These are phyloP conservation scores for Tetrax tetrax DNA, from an alignment of 2,113 vertebrate species.

Conservation along the genomic window DNA sequence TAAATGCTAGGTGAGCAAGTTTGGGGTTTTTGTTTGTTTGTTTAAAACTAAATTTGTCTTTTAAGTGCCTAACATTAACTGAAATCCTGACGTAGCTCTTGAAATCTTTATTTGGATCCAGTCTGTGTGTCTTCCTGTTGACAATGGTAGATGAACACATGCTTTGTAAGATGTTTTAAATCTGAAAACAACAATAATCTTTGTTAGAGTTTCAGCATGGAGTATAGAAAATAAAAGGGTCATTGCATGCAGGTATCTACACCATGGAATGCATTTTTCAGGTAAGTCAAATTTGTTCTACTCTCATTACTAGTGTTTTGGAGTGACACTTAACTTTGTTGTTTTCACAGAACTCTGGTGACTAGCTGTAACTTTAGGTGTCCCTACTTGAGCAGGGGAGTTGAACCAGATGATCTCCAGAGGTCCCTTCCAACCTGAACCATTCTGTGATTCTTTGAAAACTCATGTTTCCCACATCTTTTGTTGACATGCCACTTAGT, in stretches of 20 bases:
- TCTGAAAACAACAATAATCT: not conserved
- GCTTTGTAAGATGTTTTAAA: not conserved
- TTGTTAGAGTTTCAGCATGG: not conserved
- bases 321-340: not conserved
- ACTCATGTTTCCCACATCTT: not conserved
- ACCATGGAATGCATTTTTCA: not conserved
- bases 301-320: not conserved
- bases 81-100: not conserved
- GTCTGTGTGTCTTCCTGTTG: not conserved
- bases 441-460: not conserved
- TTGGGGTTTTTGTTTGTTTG: not conserved
- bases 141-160: not conserved
- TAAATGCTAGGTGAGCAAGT: not conserved
- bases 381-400: not conserved
- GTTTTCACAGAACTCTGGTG: not conserved
- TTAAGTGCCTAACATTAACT: not conserved
- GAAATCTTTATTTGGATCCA: not conserved
- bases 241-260: not conserved
- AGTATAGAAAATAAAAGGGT: not conserved
- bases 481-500: not conserved
- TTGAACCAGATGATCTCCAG: not conserved
- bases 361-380: not conserved
- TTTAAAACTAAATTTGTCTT: not conserved
- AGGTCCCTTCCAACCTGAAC: not conserved
- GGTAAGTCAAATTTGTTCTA: not conserved